A percentile compares a stretch with the other conserved stretches of the same genome.
Conservation (phyloP, 30 jellyfish, hydroid and myxozoan genomes). For the Aurelia aurita region DNA sequence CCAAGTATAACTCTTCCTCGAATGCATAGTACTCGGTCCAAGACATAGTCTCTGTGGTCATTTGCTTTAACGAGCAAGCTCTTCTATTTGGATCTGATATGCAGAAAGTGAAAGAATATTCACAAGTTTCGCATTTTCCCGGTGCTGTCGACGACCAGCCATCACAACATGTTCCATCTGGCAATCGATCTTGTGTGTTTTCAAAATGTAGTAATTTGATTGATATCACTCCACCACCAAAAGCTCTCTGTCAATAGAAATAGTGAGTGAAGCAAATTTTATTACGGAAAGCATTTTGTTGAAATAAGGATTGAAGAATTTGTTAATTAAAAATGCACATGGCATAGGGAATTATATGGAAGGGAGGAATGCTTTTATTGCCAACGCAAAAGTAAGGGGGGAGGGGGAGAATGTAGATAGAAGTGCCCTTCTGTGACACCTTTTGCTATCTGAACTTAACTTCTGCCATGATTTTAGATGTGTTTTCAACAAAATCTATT, state of each 20-base stretch:
- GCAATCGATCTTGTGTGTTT: background rate
- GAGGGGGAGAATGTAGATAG: too few species aligned
- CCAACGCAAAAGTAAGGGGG: too few species aligned
- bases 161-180: conserved; percentile 48
- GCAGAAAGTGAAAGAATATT: conserved; percentile 20
- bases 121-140: conserved; percentile 15
- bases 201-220: conserved; percentile 27
- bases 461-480: too few species aligned
- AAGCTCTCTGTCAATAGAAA: background rate
- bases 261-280: too few species aligned
- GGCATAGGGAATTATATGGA: too few species aligned
- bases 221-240: conserved; percentile 31
- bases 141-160: background rate
- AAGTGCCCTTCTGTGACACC: too few species aligned
- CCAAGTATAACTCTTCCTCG: background rate
- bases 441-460: too few species aligned
- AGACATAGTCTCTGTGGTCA: background rate
- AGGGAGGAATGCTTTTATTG: too few species aligned
- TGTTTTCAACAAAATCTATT: too few species aligned
- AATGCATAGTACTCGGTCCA: background rate
- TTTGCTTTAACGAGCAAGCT: conserved; percentile 12
- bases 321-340: too few species aligned
- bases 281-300: too few species aligned
- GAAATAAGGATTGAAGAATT: too few species aligned
- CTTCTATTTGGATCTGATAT: background rate